These are phyloP conservation scores for Drosophila sturtevanti DNA, from an alignment of 1,140 invertebrate species.

Conservation along the genomic window DNA sequence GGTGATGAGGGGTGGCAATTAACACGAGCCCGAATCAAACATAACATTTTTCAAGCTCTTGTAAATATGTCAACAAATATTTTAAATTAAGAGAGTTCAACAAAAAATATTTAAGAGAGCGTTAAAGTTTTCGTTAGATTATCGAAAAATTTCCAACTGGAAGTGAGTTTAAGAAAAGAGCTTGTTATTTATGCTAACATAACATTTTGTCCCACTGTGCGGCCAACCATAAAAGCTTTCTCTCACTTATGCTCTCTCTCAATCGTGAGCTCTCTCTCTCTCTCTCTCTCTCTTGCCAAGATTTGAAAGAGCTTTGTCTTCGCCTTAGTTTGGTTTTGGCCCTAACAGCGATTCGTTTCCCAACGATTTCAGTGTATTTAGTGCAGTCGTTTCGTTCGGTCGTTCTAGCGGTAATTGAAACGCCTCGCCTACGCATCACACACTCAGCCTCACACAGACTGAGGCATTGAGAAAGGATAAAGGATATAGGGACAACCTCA, in stretches of 20 bases:
- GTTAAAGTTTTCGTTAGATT: not conserved
- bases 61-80: conserved; percentile 49
- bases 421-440: conserved; percentile 42
- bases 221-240: conserved; percentile 43
- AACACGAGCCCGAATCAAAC: not conserved
- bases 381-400: conserved; percentile 80
- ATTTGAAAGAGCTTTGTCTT: conserved; percentile 50
- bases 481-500: conserved; percentile 56
- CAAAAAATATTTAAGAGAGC: conserved; percentile 7
- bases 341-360: conserved; percentile 28
- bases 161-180: conserved; percentile 20
- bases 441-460: conserved; percentile 1
- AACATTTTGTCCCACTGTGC: conserved; percentile 56
- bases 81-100: conserved; percentile 13
- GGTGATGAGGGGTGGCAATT: not conserved
- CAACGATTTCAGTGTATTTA: conserved; percentile 73
- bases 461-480: conserved; percentile 5
- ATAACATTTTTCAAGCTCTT: not conserved
- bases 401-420: conserved; percentile 56
- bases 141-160: conserved; percentile 26
- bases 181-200: conserved; percentile 2
- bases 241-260: no score
- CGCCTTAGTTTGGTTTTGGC: conserved; percentile 22
- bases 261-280: not conserved
- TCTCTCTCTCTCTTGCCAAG: conserved; percentile 12